Percentiles rank a stretch among this genome's conserved stretches.
Evolutionary conservation across 2,797 vertebrate genomes (phyloP).

Genomic region (Mus minutoides): DNA sequence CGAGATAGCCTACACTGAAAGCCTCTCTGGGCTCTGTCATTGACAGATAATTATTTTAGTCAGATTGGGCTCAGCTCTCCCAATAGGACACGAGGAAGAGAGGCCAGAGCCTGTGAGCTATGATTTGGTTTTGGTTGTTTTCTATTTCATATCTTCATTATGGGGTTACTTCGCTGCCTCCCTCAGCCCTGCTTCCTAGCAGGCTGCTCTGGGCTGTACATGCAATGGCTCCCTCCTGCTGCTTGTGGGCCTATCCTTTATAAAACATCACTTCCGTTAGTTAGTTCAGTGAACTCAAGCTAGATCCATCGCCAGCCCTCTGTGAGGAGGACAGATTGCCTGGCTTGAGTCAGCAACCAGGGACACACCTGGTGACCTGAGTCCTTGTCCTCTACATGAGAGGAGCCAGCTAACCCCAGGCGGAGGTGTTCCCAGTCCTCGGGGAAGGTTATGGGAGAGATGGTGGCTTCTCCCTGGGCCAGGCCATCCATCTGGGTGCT

Average conservation of each 20-base stretch:
- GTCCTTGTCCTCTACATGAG: neutral
- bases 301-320: neutral
- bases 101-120: constrained; percentile 21
- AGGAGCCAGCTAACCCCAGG: neutral
- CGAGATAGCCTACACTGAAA: neutral
- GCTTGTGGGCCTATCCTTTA: neutral
- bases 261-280: neutral
- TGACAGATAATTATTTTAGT: constrained; percentile 62
- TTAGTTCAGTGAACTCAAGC: neutral
- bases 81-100: constrained; percentile 49
- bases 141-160: constrained; percentile 55
- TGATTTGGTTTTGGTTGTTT: constrained; percentile 49
- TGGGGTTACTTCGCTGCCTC: neutral
- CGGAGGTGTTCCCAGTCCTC: neutral
- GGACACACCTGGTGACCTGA: neutral
- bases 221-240: constrained; percentile 46
- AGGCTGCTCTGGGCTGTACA: constrained; percentile 56
- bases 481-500: neutral
- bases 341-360: neutral
- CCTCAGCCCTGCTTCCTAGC: constrained; percentile 36
- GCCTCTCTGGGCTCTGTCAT: neutral
- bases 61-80: constrained; percentile 36
- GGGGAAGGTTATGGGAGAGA: neutral
- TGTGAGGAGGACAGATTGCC: neutral
- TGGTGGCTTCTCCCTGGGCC: neutral